These are phyloP conservation scores for Neelides sp. DNA, from an alignment of 1,140 invertebrate species.

Conservation along the genomic window DNA sequence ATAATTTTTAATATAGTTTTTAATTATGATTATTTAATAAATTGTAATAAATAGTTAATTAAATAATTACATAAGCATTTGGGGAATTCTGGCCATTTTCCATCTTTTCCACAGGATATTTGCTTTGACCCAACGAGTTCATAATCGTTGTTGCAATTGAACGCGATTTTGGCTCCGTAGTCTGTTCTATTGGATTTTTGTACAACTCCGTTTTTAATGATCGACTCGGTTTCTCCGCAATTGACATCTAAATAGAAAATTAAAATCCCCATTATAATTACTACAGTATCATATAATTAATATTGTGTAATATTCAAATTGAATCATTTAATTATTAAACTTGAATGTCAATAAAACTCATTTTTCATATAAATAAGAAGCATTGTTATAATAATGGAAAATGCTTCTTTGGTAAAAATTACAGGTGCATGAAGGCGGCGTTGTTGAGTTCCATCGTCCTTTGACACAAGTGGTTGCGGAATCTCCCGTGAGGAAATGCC, in stretches of 20 bases:
- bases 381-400: constrained; percentile 3
- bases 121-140: constrained; percentile 54
- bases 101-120: constrained; percentile 61
- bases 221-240: constrained; percentile 47
- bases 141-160: constrained; percentile 69
- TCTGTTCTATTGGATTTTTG: constrained; percentile 54
- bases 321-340: neutral
- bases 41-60: neutral
- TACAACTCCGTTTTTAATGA: constrained; percentile 54
- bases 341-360: too few species aligned
- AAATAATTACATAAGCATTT: constrained; percentile 56
- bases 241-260: constrained; percentile 53
- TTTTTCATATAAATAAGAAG: constrained; percentile 4
- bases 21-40: too few species aligned
- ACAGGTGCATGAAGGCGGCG: constrained; percentile 79
- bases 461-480: constrained; percentile 51
- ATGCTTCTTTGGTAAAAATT: constrained; percentile 36
- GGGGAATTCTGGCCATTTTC: constrained; percentile 63
- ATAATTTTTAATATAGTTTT: too few species aligned
- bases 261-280: neutral
- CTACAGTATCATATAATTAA: constrained; percentile 8
- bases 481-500: constrained; percentile 61
- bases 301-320: neutral
- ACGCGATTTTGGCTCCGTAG: constrained; percentile 58
- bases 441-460: constrained; percentile 65